A percentile compares a stretch with the other conserved stretches of the same genome.
These are phyloP conservation scores for Seira sanloemensis DNA, from an alignment of 2,888 invertebrate genomes.

Conservation along the genomic window DNA sequence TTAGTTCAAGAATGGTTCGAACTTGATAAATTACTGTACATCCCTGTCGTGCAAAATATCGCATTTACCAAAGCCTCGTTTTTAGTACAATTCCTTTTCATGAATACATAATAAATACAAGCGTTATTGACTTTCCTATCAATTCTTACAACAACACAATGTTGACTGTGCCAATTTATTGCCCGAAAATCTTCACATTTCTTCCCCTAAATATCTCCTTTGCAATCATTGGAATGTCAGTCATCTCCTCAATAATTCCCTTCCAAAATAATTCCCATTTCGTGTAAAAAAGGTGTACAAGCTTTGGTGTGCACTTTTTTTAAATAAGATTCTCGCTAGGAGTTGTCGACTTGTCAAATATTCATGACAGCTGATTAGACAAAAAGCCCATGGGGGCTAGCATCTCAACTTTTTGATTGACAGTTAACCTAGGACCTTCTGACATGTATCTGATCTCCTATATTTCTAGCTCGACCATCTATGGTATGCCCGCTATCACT, in stretches of 20 bases:
- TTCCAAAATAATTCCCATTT: too few relatives aligned
- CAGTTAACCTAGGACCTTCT: constrained; percentile 73
- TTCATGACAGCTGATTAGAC: constrained; percentile 74
- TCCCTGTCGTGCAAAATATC: too few relatives aligned
- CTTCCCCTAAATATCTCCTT: too few relatives aligned
- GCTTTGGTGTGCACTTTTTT: background rate
- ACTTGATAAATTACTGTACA: too few relatives aligned
- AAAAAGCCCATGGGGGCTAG: constrained; percentile 73
- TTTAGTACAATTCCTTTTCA: too few relatives aligned
- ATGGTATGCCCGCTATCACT: constrained; percentile 19
- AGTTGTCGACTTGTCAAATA: constrained; percentile 73
- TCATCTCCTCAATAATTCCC: background rate
- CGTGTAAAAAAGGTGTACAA: background rate
- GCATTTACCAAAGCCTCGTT: too few relatives aligned
- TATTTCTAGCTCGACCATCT: constrained; percentile 22
- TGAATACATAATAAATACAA: too few relatives aligned
- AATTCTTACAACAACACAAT: too few relatives aligned
- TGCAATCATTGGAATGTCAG: background rate
- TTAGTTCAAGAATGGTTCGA: too few relatives aligned
- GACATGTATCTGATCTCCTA: constrained; percentile 60
- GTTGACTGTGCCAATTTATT: too few relatives aligned
- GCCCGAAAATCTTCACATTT: too few relatives aligned
- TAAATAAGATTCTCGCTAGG: constrained; percentile 51
- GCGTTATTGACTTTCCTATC: background rate
- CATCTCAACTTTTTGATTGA: constrained; percentile 71